Percentiles rank a stretch among this genome's conserved stretches.
phyloP scores from a whole-genome alignment of 1,140 invertebrate genomes.

The Lineus longissimus region DNA sequence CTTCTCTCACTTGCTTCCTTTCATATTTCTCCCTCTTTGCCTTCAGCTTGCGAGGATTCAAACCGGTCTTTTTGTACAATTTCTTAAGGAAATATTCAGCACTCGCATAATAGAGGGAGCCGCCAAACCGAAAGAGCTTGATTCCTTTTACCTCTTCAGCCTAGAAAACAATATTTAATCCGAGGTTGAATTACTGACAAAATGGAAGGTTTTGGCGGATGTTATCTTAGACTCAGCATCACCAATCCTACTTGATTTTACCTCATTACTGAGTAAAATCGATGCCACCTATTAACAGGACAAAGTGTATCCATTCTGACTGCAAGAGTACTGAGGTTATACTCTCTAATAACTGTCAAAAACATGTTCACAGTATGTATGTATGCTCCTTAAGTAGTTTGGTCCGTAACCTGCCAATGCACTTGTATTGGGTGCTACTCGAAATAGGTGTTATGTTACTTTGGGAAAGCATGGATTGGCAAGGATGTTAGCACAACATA shows the following conservation, averaged over 20 bases:
- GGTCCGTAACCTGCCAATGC: too few relatives aligned
- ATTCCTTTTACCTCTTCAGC: conserved; percentile 49
- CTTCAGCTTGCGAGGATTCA: conserved; percentile 39
- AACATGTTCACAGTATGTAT: too few relatives aligned
- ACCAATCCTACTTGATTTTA: background rate
- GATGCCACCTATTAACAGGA: background rate
- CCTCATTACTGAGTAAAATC: background rate
- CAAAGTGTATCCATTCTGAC: background rate
- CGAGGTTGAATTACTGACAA: conserved; percentile 1
- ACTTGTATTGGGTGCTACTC: too few relatives aligned
- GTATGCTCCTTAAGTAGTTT: too few relatives aligned
- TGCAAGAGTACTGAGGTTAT: too few relatives aligned
- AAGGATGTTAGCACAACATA: conserved; percentile 16
- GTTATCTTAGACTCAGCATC: background rate
- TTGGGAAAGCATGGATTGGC: too few relatives aligned
- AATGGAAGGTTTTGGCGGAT: background rate
- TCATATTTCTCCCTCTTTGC: conserved; percentile 5
- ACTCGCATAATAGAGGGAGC: conserved; percentile 52
- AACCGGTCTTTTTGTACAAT: conserved; percentile 38
- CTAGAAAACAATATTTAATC: conserved; percentile 31
- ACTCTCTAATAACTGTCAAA: too few relatives aligned
- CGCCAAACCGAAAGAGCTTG: conserved; percentile 53
- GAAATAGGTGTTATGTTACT: too few relatives aligned
- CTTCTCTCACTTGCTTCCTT: background rate
- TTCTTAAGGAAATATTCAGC: conserved; percentile 44